Percentiles rank a stretch among this genome's conserved stretches.
phyloP scores from a whole-genome alignment of 2,113 vertebrate species.

The Melanerpes aurifrons region DNA sequence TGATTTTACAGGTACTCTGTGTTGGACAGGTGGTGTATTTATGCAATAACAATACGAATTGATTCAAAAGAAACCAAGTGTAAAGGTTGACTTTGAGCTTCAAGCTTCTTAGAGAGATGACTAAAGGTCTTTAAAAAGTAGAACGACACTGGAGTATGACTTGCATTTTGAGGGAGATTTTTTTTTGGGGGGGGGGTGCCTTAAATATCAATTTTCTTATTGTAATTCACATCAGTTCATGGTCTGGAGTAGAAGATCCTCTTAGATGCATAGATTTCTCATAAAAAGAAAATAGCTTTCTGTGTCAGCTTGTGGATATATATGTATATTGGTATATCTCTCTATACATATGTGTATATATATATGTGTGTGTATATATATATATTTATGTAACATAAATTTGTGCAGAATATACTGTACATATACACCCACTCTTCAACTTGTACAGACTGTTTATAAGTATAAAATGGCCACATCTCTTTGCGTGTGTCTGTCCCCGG shows the following conservation, averaged over 20 bases:
- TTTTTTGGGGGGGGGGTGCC: slow-evolving; percentile 20
- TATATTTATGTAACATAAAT: slow-evolving; percentile 78
- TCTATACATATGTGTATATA: slow-evolving; percentile 68
- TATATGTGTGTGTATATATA: slow-evolving; percentile 72
- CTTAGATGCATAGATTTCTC: slow-evolving; percentile 24
- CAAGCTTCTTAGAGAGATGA: slow-evolving; percentile 46
- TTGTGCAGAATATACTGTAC: slow-evolving; percentile 76
- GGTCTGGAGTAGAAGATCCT: slow-evolving; percentile 42
- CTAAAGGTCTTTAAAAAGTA: slow-evolving; percentile 16
- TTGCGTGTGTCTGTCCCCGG: slow-evolving; percentile 98
- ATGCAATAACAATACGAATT: slow-evolving; percentile 41
- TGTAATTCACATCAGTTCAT: slow-evolving; percentile 51
- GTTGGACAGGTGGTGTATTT: slow-evolving; percentile 63
- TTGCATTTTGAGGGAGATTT: slow-evolving; percentile 61
- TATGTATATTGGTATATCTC: slow-evolving; percentile 78
- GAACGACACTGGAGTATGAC: slow-evolving; percentile 9
- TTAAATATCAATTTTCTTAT: slow-evolving; percentile 36
- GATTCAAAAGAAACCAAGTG: slow-evolving; percentile 58
- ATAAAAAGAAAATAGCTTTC: slow-evolving; percentile 13
- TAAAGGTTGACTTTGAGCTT: slow-evolving; percentile 60
- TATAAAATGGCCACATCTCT: slow-evolving; percentile 90
- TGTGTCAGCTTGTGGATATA: slow-evolving; percentile 69
- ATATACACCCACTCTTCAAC: slow-evolving; percentile 77
- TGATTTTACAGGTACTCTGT: slow-evolving; percentile 55
- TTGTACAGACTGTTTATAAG: slow-evolving; percentile 68